Evolutionary conservation across 2,113 vertebrate species (phyloP).

Genomic region (Nyctereutes procyonoides): DNA sequence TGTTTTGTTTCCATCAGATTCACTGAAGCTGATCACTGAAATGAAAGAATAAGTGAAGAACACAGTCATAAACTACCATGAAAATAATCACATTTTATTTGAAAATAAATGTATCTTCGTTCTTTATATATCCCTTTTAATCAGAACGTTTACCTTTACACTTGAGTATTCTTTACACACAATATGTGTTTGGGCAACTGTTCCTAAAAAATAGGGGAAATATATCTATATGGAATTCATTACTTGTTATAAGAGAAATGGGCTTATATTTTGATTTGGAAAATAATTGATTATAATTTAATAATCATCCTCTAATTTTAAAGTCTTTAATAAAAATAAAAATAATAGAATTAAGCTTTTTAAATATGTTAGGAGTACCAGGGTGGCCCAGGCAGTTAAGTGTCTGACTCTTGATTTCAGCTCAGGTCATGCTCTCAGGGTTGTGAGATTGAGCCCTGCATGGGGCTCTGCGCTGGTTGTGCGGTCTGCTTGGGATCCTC

Average conservation of each 20-base stretch:
- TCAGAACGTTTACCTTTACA: background rate
- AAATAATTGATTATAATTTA: background rate
- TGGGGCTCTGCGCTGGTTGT: background rate
- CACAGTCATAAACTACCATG: background rate
- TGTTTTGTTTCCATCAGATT: background rate
- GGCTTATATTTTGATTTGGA: background rate
- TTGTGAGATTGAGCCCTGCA: background rate
- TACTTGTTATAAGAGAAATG: background rate
- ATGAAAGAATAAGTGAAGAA: background rate
- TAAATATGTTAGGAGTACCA: background rate
- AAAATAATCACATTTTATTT: background rate
- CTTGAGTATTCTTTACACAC: background rate
- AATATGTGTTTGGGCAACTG: background rate
- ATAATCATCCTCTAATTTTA: conserved; percentile 9
- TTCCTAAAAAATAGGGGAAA: background rate
- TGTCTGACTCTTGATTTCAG: background rate
- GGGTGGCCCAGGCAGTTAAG: background rate
- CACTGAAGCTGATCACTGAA: background rate
- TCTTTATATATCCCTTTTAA: background rate
- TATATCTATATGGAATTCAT: background rate
- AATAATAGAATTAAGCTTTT: background rate
- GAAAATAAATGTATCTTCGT: background rate
- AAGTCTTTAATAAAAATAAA: background rate
- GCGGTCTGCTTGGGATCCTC: background rate
- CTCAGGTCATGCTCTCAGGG: background rate